phyloP scores from a whole-genome alignment of 1,140 invertebrate species.

The Patella vulgata region DNA sequence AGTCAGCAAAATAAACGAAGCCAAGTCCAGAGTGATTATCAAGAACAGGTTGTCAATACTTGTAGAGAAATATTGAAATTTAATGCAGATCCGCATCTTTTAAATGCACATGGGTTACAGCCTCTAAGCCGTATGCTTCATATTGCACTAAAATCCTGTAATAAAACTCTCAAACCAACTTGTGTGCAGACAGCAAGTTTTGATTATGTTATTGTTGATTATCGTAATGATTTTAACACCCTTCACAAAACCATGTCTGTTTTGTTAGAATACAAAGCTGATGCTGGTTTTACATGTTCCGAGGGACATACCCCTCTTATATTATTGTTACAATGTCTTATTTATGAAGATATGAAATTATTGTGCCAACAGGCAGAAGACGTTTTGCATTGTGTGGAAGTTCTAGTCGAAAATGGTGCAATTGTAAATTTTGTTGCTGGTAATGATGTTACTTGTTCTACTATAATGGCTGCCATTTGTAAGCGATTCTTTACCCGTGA shows the following conservation, averaged over 20 bases:
- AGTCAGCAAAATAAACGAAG: conserved; percentile 26
- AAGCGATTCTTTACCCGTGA: conserved; percentile 33
- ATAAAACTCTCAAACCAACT: conserved; percentile 13
- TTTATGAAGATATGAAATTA: conserved; percentile 41
- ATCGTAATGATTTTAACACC: conserved; percentile 49
- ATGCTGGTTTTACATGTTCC: conserved; percentile 45
- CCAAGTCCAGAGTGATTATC: conserved; percentile 53
- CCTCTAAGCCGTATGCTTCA: conserved; percentile 56
- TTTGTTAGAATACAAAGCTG: conserved; percentile 45
- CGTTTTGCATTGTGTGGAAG: conserved; percentile 38
- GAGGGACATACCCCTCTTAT: conserved; percentile 55
- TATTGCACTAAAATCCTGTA: conserved; percentile 50
- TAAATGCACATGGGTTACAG: conserved; percentile 47
- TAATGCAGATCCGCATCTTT: conserved; percentile 54
- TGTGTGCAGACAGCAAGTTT: conserved; percentile 48
- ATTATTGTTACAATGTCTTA: conserved; percentile 50
- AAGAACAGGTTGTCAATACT: conserved; percentile 37
- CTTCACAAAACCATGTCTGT: conserved; percentile 44
- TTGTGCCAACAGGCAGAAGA: conserved; percentile 34
- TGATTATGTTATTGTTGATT: conserved; percentile 43
- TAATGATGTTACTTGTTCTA: conserved; percentile 36
- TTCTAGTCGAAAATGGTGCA: conserved; percentile 50
- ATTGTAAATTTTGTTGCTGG: conserved; percentile 46
- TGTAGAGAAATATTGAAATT: conserved; percentile 45
- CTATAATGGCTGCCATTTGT: conserved; percentile 45